phyloP scores from a whole-genome alignment of 2,797 vertebrate genomes.

The Cuculus canorus region DNA sequence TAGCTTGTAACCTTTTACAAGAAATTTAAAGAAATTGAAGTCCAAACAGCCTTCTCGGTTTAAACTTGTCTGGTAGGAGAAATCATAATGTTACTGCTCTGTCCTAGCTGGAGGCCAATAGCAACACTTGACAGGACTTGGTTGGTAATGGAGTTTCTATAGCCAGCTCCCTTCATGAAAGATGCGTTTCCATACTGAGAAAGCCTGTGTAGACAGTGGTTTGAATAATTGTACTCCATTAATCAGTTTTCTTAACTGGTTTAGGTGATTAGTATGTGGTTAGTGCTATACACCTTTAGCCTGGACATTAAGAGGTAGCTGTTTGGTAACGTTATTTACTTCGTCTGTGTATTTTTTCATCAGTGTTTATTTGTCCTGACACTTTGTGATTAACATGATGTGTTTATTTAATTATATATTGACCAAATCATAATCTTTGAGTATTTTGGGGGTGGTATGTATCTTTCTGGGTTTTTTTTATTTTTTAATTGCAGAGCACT shows the following conservation, averaged over 20 bases:
- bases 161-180: not conserved
- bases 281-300: not conserved
- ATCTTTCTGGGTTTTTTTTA: not conserved
- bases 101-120: not conserved
- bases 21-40: not conserved
- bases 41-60: not conserved
- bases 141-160: not conserved
- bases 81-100: not conserved
- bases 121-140: not conserved
- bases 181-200: not conserved
- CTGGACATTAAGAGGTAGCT: not conserved
- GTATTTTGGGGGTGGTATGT: not conserved
- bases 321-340: not conserved
- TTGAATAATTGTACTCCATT: not conserved
- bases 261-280: not conserved
- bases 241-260: not conserved
- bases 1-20: not conserved
- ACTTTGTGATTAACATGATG: not conserved
- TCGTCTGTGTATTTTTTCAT: not conserved
- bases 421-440: not conserved
- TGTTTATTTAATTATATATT: not conserved
- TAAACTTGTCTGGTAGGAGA: not conserved
- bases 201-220: not conserved
- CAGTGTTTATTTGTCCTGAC: not conserved
- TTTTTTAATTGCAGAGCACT: not conserved